Base-by-base conservation (phyloP, 2,888 invertebrate genomes). In the Serrognathus titanus region DNA sequence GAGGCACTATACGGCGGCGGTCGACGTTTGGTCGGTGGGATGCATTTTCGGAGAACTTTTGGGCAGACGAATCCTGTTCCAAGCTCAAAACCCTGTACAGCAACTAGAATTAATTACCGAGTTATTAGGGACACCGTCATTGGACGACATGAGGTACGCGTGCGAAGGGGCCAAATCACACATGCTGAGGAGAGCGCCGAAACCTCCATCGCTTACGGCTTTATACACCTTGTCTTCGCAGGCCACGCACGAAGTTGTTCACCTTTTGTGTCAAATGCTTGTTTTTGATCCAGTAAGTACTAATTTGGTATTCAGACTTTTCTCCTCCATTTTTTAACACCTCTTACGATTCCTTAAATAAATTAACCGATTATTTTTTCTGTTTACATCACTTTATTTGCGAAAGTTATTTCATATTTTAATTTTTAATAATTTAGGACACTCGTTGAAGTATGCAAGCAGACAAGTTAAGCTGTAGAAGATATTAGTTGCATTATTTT, bases 1-100 rank as follows among this genome's bases (percentile, higher is more conserved):
- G 35, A 89, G 92, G 69, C 96, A 97, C 76, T 99, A 99, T 80
- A 90, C 94, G 6, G 92, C 92, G 8, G 94, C 97, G 3, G 95
- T 99, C 46, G 99, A 99, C 77, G 94, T 99, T 53, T 99, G 99
- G 99, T 96, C 96, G 43, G 97, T 99, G 46, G 99, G 99, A 47
- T 99, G 99, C 80, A 99, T 99, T 78, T 98, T 99, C 76, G 98
- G 97, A 39, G 99, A 99, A 77, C 85, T 99, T 58, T 85, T 99
- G 48, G 94, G 97, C 56, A 83, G 98, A 63, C 84, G 97, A 69
- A 99, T 99, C 69, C 85, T 99, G 65, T 99, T 99, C 82, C 97
- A 97, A 69, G 98, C 98, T 41, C 95, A 96, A 78, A 97, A 92
- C 79, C 97, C 98, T 12, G 93, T 98, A 63, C 96, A 97, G 78